Base-by-base conservation (phyloP, 1,140 invertebrate species). In the Papilio aristodemus region DNA sequence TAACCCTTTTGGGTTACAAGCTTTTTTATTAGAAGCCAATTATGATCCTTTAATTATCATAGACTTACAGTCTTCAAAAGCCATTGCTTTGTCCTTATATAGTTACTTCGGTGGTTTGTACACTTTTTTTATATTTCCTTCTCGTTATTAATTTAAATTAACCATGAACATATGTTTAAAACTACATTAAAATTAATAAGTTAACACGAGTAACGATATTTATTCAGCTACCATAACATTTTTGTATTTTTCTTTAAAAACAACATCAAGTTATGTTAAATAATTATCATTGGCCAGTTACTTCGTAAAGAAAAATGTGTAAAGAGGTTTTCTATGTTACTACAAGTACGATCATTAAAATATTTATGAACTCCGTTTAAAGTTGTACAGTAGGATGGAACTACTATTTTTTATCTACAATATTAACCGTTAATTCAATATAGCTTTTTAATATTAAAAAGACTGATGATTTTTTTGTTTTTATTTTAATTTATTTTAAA, bases 191-290 rank as follows among this genome's bases (percentile, higher is more conserved):
- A 46, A 46, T 46, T 46, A 46, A 46, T 46, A 19, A 46, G 17
- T 46, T 46, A 17, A 46, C 43, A 17, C 43, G 7, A 46, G 17
- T 19, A 46, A 17, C 7, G 7, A 41, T 46, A 46, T 46, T 57
- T 57, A 57, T 57, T 11, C 54, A 4, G 11, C 1, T 27, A 27
- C 10, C 14, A 57, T 57, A 8, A 11, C 22, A n/a, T 27, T 57
- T 57, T 60, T 59, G 3, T 62, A 19, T 64, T 43, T 64, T 36
- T 43, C 10, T 46, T 19, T n/a, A n/a, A n/a, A n/a, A n/a, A 10
- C 10, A 17, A 41, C 4, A 0, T 17, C 19, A 46, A 46, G 17
- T 10, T 19, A 10, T 46, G 43, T 46, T 46, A 19, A 46, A 46
- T 19, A n/a, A n/a, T n/a, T 46, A 46, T 46, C 17, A 19, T 19